Evolutionary conservation across 2,888 invertebrate genomes (phyloP).

Genomic region (Philereme vetulata): DNA sequence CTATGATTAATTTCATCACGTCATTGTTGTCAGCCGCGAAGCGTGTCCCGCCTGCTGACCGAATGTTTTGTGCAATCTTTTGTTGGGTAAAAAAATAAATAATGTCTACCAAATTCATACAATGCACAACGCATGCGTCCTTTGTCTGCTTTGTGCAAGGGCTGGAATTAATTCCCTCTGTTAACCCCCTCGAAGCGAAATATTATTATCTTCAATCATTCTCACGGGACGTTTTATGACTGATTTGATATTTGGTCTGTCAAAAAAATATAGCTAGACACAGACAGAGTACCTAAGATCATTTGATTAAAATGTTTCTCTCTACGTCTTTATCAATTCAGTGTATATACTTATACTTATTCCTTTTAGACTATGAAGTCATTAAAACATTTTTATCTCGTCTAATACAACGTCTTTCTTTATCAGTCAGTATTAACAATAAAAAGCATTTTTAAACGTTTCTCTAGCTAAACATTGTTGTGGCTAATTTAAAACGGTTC

Average conservation of each 20-base stretch:
- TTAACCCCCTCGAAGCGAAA: constrained; percentile 50
- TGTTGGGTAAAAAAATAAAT: constrained; percentile 57
- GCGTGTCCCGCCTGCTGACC: constrained; percentile 66
- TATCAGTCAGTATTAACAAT: no score
- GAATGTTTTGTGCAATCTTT: constrained; percentile 66
- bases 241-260: constrained; percentile 22
- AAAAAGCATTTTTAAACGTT: no score
- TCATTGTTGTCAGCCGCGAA: constrained; percentile 63
- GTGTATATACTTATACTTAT: no score
- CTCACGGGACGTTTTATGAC: constrained; percentile 48
- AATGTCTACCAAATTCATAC: constrained; percentile 52
- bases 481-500: no score
- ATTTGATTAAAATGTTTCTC: no score
- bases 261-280: constrained; percentile 3
- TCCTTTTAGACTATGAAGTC: no score
- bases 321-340: no score
- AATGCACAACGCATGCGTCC: constrained; percentile 60
- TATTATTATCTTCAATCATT: constrained; percentile 56
- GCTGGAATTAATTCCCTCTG: constrained; percentile 55
- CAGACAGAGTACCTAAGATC: no score
- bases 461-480: no score
- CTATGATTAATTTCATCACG: constrained; percentile 72
- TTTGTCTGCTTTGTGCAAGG: constrained; percentile 60
- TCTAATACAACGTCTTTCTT: no score
- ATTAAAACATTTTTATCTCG: no score